phyloP scores from a whole-genome alignment of 2,888 invertebrate species.

The Podotricha telesiphe region DNA sequence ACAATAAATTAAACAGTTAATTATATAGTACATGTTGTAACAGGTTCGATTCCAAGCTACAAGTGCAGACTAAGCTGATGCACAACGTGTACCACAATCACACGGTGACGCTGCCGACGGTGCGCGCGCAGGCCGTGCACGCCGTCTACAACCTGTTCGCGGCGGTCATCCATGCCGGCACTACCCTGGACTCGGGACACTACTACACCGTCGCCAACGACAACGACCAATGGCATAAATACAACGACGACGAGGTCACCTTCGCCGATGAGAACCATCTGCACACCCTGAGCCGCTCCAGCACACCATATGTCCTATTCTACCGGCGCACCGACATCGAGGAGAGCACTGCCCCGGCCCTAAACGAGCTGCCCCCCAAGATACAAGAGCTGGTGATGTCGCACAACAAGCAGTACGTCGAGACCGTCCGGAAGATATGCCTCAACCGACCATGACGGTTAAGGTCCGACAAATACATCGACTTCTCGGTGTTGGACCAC shows the following conservation, averaged over 20 bases:
- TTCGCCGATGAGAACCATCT: constrained; percentile 84
- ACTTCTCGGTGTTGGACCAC: constrained; percentile 59
- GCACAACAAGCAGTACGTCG: constrained; percentile 68
- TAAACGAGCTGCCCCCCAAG: constrained; percentile 64
- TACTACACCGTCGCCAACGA: constrained; percentile 93
- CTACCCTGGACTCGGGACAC: constrained; percentile 92
- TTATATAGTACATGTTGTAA: neutral
- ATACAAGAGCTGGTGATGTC: constrained; percentile 62
- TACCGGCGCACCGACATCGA: constrained; percentile 83
- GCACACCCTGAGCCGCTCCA: constrained; percentile 85
- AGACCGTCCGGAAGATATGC: constrained; percentile 57
- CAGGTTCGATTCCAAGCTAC: constrained; percentile 74
- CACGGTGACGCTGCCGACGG: constrained; percentile 76
- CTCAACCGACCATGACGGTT: constrained; percentile 64
- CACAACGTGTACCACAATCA: constrained; percentile 86
- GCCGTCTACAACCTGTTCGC: constrained; percentile 88
- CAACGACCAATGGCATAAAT: constrained; percentile 88
- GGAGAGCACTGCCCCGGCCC: constrained; percentile 58
- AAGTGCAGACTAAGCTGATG: constrained; percentile 91
- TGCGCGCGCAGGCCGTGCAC: constrained; percentile 42
- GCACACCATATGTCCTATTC: constrained; percentile 93
- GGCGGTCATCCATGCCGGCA: constrained; percentile 93
- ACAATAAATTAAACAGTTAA: too few species aligned
- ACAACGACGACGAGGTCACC: constrained; percentile 91
- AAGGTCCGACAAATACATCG: constrained; percentile 60